phyloP scores from a whole-genome alignment of 2,888 invertebrate species.

The Aphodius sticticus region DNA sequence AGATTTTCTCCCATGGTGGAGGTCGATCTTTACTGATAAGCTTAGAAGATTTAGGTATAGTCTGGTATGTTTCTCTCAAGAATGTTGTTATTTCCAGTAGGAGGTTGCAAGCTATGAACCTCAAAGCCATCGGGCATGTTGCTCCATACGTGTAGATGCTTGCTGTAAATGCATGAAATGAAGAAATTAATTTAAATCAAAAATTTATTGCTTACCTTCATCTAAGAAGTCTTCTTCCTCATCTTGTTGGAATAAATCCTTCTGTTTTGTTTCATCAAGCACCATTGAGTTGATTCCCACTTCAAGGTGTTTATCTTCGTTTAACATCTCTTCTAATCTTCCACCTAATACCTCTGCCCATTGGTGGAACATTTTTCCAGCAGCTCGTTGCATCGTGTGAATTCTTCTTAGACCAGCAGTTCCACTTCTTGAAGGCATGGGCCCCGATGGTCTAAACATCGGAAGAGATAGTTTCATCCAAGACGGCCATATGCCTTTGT shows the following conservation, averaged over 20 bases:
- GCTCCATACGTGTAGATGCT: constrained; percentile 71
- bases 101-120: constrained; percentile 91
- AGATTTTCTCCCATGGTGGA: constrained; percentile 83
- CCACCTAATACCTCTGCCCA: constrained; percentile 95
- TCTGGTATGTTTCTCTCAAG: constrained; percentile 94
- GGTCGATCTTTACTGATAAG: constrained; percentile 79
- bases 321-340: constrained; percentile 88
- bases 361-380: constrained; percentile 97
- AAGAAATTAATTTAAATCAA: not conserved
- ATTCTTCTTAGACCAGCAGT: constrained; percentile 62
- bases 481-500: constrained; percentile 97
- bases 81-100: constrained; percentile 98
- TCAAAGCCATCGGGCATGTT: constrained; percentile 87
- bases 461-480: constrained; percentile 94
- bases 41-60: constrained; percentile 77
- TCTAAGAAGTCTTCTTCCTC: constrained; percentile 98
- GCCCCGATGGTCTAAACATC: constrained; percentile 76
- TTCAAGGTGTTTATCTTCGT: constrained; percentile 79
- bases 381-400: constrained; percentile 83
- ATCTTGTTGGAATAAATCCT: constrained; percentile 81
- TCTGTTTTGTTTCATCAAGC: constrained; percentile 79
- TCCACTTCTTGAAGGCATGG: constrained; percentile 62
- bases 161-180: constrained; percentile 48
- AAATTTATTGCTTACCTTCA: constrained; percentile 62
- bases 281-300: constrained; percentile 73